Conservation (phyloP, 1,140 invertebrate genomes). For the Maconellicoccus hirsutus region DNA sequence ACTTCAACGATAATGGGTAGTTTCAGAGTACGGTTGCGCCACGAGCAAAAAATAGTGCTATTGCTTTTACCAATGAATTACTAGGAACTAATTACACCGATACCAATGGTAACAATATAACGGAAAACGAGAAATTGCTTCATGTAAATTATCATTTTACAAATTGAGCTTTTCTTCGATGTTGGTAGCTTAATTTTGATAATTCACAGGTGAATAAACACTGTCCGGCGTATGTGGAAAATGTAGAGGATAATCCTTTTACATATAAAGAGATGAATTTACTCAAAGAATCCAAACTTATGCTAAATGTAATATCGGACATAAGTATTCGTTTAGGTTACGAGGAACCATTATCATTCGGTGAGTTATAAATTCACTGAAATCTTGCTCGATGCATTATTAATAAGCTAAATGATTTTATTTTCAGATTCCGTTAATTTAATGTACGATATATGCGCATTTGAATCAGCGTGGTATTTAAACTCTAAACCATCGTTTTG, state of each 20-base stretch:
- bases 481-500: neutral
- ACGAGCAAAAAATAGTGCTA: conserved; percentile 27
- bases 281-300: conserved; percentile 25
- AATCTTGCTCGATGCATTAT: conserved; percentile 45
- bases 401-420: conserved; percentile 25
- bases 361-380: conserved; percentile 11
- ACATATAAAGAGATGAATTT: conserved; percentile 24
- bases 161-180: neutral
- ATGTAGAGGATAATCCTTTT: conserved; percentile 10
- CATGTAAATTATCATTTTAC: neutral
- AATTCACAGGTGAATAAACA: neutral
- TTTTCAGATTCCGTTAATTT: neutral
- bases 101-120: neutral
- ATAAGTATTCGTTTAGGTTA: conserved; percentile 30
- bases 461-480: neutral
- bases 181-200: neutral
- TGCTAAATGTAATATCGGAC: conserved; percentile 25
- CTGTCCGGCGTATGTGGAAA: neutral
- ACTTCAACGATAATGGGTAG: conserved; percentile 3
- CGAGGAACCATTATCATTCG: neutral
- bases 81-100: neutral
- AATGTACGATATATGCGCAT: neutral
- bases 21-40: conserved; percentile 22
- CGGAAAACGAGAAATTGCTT: neutral
- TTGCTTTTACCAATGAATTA: conserved; percentile 26